phyloP scores from a whole-genome alignment of 2,797 vertebrate species.

The Phaenicophaeus curvirostris region DNA sequence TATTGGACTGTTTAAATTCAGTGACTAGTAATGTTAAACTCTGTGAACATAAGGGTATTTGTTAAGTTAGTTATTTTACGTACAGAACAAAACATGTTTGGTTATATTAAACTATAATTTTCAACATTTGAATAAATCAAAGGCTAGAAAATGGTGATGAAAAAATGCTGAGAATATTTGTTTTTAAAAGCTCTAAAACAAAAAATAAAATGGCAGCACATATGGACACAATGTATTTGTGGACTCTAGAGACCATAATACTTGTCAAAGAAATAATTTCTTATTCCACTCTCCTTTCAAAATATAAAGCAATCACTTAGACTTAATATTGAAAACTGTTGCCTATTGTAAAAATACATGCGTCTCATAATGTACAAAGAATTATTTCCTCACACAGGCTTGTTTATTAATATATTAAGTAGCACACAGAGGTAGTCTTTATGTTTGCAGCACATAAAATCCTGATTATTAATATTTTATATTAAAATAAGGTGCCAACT shows the following conservation, averaged over 20 bases:
- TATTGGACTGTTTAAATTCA: background rate
- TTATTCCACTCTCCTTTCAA: background rate
- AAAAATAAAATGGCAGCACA: background rate
- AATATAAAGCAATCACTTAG: background rate
- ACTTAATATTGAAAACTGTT: background rate
- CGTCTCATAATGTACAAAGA: background rate
- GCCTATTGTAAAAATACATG: background rate
- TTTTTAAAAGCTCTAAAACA: background rate
- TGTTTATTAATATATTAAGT: background rate
- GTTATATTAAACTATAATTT: background rate
- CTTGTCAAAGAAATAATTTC: background rate
- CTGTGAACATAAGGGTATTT: background rate
- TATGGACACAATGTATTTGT: background rate
- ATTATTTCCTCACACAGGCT: background rate
- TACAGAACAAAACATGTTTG: background rate
- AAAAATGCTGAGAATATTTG: background rate
- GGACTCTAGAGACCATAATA: background rate
- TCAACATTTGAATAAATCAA: background rate
- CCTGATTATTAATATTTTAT: background rate
- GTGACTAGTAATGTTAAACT: background rate
- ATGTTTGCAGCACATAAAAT: background rate
- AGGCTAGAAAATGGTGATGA: background rate
- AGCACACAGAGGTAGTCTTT: background rate
- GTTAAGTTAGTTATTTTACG: background rate
- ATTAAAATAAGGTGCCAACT: background rate